Conservation (phyloP, 1,140 invertebrate genomes). For the Lysiphlebus fabarum region DNA sequence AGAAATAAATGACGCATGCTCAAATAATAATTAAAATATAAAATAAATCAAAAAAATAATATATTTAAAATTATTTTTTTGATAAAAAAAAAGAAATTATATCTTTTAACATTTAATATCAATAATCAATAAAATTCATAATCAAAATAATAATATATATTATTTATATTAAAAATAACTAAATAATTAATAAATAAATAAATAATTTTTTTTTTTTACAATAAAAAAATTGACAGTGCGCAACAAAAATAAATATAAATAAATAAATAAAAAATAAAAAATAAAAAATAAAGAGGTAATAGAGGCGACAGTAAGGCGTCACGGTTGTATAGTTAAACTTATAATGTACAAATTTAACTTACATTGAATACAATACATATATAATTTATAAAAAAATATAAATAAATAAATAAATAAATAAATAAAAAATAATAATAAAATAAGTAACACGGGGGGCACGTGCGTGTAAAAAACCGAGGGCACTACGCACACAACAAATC, state of each 20-base stretch:
- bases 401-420: neutral
- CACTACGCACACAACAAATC: constrained; percentile 25
- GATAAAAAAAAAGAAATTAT: neutral
- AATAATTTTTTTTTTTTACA: too few species aligned
- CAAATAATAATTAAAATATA: too few species aligned
- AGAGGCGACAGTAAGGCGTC: constrained; percentile 21
- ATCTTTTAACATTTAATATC: too few species aligned
- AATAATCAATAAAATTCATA: neutral
- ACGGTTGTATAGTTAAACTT: constrained; percentile 17
- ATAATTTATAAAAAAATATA: neutral
- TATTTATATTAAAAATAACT: too few species aligned
- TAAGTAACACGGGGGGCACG: constrained; percentile 16
- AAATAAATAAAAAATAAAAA: too few species aligned
- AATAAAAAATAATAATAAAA: neutral
- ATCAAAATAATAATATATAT: too few species aligned
- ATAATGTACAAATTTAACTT: neutral
- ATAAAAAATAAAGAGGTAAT: too few species aligned
- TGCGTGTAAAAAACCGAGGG: constrained; percentile 24
- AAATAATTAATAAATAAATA: too few species aligned
- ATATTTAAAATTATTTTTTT: too few species aligned
- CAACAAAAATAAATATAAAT: constrained; percentile 17
- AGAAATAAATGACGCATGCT: too few species aligned
- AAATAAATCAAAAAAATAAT: neutral
- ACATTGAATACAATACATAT: neutral
- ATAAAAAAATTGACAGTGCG: too few species aligned